These are phyloP conservation scores for Drosophila yakuba DNA, from an alignment of 1,140 invertebrate species.

Conservation along the genomic window DNA sequence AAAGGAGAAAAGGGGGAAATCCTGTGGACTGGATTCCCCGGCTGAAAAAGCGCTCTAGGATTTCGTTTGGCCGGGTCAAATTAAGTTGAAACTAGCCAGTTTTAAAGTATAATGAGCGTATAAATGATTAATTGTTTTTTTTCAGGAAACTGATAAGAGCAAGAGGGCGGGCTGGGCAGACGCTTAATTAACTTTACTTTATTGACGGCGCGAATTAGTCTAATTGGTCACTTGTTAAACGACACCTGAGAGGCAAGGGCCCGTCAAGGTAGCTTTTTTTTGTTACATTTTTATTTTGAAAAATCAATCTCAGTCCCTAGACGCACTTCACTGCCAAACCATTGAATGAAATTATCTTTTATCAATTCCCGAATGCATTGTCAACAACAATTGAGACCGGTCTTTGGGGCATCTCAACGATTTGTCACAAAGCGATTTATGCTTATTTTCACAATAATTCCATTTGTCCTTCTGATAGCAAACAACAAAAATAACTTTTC, in stretches of 20 bases:
- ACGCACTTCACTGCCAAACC: constrained; percentile 1
- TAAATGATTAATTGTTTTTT: constrained; percentile 73
- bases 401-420: constrained; percentile 15
- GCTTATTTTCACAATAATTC: constrained; percentile 55
- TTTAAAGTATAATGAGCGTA: constrained; percentile 75
- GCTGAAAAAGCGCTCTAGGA: neutral
- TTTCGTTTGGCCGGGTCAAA: constrained; percentile 19
- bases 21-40: constrained; percentile 44
- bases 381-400: constrained; percentile 16
- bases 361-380: constrained; percentile 43
- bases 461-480: constrained; percentile 27
- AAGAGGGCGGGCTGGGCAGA: constrained; percentile 10
- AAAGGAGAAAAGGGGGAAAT: neutral
- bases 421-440: constrained; percentile 38
- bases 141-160: constrained; percentile 60
- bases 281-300: constrained; percentile 13
- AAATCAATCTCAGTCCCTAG: constrained; percentile 14
- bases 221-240: constrained; percentile 58
- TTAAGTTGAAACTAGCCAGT: constrained; percentile 68
- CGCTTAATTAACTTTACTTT: constrained; percentile 65
- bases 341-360: constrained; percentile 37
- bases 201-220: constrained; percentile 62
- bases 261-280: neutral
- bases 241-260: constrained; percentile 42
- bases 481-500: constrained; percentile 40